Base-by-base conservation (phyloP, 2,888 invertebrate genomes). In the Patella pellucida region DNA sequence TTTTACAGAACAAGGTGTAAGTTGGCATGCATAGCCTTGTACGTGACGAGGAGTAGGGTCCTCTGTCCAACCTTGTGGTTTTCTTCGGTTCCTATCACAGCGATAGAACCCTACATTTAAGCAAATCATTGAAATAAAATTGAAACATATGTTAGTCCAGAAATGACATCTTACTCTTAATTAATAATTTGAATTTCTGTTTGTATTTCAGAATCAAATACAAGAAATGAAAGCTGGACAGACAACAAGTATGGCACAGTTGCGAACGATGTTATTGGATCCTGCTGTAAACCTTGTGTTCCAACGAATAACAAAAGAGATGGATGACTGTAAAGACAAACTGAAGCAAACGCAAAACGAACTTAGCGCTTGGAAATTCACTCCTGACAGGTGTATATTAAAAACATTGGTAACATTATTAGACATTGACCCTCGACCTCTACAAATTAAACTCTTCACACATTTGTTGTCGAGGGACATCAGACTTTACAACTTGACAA, bases 351-450 rank as follows among this genome's bases (percentile, higher is more conserved):
- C 97, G 23, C 98, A 98, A 92, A 97, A 97, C 92, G 99, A 99
- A 93, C 93, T 99, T 69, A 96, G 96, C 75, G 98, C 99, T 3
- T 99, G 98, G 98, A 99, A 99, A 92, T 99, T 99, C 92, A 98
- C 98, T 16, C 97, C 98, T n/a, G 99, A 99, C 92, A 98, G 94
- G 94, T 94, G 89, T 86, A 80, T 86, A 86, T 85, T 80, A 74
- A 80, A 76, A 70, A 69, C 78, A 76, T 69, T 76, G 81, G 79
- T 86, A 84, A 85, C 83, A 79, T 81, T 85, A 83, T 79, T 84
- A 82, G 83, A 80, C 73, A 62, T 62, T 62, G n/a, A 19, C n/a
- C 62, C n/a, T n/a, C 19, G 19, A 11, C 23, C 62, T 62, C 62
- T n/a, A 23, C 62, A 62, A 62, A 62, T 62, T 62, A 69, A 41